A percentile compares a stretch with the other conserved stretches of the same genome.
phyloP scores from a whole-genome alignment of 2,113 vertebrate species.

The Clarias macrocephalus region DNA sequence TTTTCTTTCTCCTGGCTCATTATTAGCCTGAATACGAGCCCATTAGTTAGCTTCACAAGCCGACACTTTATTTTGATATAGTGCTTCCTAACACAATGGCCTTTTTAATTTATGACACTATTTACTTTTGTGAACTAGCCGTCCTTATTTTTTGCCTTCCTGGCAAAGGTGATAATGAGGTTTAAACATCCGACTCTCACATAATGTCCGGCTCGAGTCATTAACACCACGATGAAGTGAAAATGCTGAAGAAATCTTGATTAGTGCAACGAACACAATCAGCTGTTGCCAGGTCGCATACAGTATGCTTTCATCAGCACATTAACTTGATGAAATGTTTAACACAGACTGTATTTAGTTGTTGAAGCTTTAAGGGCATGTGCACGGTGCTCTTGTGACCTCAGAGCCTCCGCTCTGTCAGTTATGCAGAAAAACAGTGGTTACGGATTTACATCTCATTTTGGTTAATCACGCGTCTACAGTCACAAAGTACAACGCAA shows the following conservation, averaged over 20 bases:
- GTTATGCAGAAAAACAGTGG: neutral
- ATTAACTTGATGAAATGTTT: constrained; percentile 34
- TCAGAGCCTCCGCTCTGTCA: neutral
- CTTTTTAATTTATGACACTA: constrained; percentile 9
- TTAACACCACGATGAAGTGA: neutral
- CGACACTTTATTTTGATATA: neutral
- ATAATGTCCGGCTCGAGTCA: neutral
- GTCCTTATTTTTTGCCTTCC: constrained; percentile 1
- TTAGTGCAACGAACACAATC: neutral
- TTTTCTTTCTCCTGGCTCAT: neutral
- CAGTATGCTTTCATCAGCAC: neutral
- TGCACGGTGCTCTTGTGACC: neutral
- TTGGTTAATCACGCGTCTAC: neutral
- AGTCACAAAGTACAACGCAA: neutral
- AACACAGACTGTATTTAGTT: constrained; percentile 21
- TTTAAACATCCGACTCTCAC: neutral
- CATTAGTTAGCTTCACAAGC: neutral
- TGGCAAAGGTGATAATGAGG: neutral
- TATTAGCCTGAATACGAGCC: neutral
- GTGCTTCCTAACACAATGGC: neutral
- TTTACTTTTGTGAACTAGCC: constrained; percentile 2
- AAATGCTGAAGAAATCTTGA: neutral
- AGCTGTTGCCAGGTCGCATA: neutral
- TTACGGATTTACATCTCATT: constrained; percentile 26
- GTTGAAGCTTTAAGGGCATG: constrained; percentile 25